Evolutionary conservation across 2,113 vertebrate species (phyloP).

Genomic region (Peromyscus californicus): DNA sequence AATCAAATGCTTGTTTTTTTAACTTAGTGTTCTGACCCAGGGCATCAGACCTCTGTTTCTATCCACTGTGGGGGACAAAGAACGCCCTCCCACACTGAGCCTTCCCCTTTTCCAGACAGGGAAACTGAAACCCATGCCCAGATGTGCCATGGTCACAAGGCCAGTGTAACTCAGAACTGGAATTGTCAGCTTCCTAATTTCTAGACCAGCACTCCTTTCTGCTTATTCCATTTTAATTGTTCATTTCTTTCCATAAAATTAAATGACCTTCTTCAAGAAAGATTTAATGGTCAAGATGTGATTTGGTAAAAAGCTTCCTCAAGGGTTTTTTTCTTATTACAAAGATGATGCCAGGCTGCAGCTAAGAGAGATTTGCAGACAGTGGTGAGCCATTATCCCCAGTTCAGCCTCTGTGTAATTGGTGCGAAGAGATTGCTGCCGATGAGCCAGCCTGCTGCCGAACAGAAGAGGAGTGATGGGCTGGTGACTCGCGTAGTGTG

Average conservation of each 20-base stretch:
- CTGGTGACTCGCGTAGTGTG: neutral
- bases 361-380: conserved; percentile 56
- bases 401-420: conserved; percentile 54
- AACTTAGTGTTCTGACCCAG: neutral
- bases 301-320: conserved; percentile 77
- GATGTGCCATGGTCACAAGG: accelerated
- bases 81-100: accelerated
- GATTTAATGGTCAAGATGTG: conserved; percentile 78
- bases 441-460: conserved; percentile 1
- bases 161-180: accelerated
- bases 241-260: conserved; percentile 77
- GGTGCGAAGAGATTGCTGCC: conserved; percentile 46
- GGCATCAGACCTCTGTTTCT: neutral
- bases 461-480: neutral
- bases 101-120: neutral
- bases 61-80: neutral
- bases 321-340: conserved; percentile 71
- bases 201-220: neutral
- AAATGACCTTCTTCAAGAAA: conserved; percentile 76
- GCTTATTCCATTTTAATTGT: conserved; percentile 71
- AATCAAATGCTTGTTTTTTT: neutral
- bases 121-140: neutral
- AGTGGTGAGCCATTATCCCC: conserved; percentile 50
- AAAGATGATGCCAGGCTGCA: conserved; percentile 55
- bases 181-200: neutral